phyloP scores from a whole-genome alignment of 2,888 invertebrate genomes.

The Neocrepidodera transversa region DNA sequence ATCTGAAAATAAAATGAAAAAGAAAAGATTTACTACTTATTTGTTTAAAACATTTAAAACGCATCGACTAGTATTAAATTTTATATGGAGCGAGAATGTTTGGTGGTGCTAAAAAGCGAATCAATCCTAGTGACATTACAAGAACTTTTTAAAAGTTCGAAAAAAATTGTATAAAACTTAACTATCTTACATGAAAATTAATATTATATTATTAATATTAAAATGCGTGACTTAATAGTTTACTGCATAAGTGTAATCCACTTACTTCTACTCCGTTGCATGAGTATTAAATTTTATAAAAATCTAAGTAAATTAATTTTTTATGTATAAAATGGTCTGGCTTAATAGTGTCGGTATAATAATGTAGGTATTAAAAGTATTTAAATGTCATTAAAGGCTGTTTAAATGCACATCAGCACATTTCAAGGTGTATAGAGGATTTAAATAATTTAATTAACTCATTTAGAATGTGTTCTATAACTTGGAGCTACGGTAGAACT shows the following conservation, averaged over 20 bases:
- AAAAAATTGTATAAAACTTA: too few relatives aligned
- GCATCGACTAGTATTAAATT: too few relatives aligned
- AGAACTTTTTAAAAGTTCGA: too few relatives aligned
- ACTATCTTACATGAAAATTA: too few relatives aligned
- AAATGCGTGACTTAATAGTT: neutral
- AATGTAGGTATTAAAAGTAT: conserved; percentile 2
- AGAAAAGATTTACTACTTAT: too few relatives aligned
- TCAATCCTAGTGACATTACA: too few relatives aligned
- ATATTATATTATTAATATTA: too few relatives aligned
- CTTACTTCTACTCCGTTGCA: neutral
- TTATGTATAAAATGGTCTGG: neutral
- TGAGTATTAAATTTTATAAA: neutral
- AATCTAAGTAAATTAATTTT: neutral
- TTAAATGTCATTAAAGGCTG: conserved; percentile 1
- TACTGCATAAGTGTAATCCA: neutral
- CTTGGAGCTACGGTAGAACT: neutral
- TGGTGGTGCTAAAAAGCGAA: too few relatives aligned
- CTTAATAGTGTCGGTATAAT: neutral
- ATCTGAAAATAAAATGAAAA: too few relatives aligned
- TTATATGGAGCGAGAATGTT: too few relatives aligned
- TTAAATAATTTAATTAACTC: conserved; percentile 13
- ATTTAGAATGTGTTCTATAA: conserved; percentile 1
- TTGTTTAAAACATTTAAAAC: too few relatives aligned
- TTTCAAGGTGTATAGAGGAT: conserved; percentile 9
- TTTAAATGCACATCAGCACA: conserved; percentile 13